Evolutionary conservation across 2,113 vertebrate genomes (phyloP), one percentile per base, ranked within the genome.

Genomic region (Menura novaehollandiae): DNA sequence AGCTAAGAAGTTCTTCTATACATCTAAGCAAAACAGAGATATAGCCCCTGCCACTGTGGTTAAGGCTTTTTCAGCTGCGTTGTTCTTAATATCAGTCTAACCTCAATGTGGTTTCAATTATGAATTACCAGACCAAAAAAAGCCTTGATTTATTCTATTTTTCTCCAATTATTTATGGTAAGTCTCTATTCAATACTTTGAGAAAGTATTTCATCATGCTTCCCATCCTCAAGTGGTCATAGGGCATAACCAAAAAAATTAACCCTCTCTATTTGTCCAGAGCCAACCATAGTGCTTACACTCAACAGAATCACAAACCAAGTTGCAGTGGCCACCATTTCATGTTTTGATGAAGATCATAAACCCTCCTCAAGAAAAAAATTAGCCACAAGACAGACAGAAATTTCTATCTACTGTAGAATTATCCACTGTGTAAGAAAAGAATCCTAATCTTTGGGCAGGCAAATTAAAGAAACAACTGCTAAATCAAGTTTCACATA

Each of bases 101-200:
- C 95, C 95, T 69, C 97, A 99, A 99, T 98, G 97, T 99, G 99
- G 98, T 99, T 99, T 98, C 98, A 99, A 99, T 99, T 99, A 99
- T 88, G 98, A 98, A 97, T 97, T 97, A 98, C 97, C 97, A 98
- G 95, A 98, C 98, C 95, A 97, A 96, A 91, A 91, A 92, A 90
- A 94, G 91, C 94, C 96, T 98, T 99, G 98, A 99, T 99, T 99
- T 99, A 99, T 99, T 99, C 98, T 98, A 97, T 98, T 98, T 98
- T 97, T 95, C 97, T 98, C 96, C 98, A 98, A 98, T 99, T 99
- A 98, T 98, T 98, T 98, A 98, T 97, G 98, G 98, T 98, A 98
- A 98, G 97, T 98, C 98, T 98, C 98, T 98, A 98, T 95, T 90
- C 97, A 98, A 98, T 98, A 97, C 97, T 98, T 98, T 98, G 96